Conservation (phyloP, 2,888 invertebrate genomes). For the Rhyacophila evoluta region DNA sequence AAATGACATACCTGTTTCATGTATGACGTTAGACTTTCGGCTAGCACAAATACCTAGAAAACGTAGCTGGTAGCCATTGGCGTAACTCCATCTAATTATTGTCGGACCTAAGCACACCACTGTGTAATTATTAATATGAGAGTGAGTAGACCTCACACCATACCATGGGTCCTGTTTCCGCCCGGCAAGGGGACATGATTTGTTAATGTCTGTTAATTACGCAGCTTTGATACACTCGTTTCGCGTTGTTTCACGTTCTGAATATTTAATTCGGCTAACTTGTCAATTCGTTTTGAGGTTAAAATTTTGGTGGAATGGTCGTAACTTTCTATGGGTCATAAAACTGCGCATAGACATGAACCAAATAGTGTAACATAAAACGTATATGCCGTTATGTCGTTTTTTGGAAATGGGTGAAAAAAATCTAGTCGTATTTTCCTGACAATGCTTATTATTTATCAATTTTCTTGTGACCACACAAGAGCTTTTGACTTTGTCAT, state of each 20-base stretch:
- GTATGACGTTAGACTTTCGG: no score
- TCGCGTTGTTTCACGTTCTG: slow-evolving; percentile 30
- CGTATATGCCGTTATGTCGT: no score
- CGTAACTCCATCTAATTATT: not conserved
- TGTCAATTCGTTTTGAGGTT: not conserved
- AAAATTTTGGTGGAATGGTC: slow-evolving; percentile 14
- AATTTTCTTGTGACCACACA: no score
- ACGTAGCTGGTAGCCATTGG: no score
- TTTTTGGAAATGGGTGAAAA: no score
- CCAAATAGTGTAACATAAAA: no score
- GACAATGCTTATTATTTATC: no score
- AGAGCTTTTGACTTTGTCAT: no score
- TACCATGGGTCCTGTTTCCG: not conserved
- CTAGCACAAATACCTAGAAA: no score
- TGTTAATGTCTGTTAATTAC: slow-evolving; percentile 44
- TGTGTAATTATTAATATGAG: not conserved
- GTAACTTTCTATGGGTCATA: not conserved
- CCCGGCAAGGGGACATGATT: slow-evolving; percentile 32
- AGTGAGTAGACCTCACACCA: not conserved
- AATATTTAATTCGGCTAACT: slow-evolving; percentile 29
- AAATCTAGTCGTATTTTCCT: no score
- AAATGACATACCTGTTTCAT: no score
- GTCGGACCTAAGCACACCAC: not conserved
- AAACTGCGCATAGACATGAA: no score
- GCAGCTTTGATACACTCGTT: slow-evolving; percentile 34